Base-by-base conservation (phyloP, 1,140 invertebrate species). In the Oryctes rhinoceros region DNA sequence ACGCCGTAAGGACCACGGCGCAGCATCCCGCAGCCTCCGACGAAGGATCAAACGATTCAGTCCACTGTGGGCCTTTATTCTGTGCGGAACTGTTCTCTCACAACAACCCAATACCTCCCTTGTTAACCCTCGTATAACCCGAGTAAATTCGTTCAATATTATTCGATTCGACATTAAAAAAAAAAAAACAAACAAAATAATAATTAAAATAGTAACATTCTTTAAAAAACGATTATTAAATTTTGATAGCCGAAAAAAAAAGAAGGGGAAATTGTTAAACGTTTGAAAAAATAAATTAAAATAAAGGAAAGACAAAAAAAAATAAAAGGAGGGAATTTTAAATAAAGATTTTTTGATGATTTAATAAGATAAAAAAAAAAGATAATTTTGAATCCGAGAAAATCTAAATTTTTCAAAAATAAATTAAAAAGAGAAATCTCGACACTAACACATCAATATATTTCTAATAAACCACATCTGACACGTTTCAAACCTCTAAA, bases 21-120 rank as follows among this genome's bases (percentile, higher is more conserved):
- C 74, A 76, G 74, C 74, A 76, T 76, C 74, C 30, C 15, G n/a
- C 49, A 53, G n/a, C 49, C 39, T 62, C 53, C 13, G 65, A 1
- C 13, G 65, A 35, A 18, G 30, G 20, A 30, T 67, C 65, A 76
- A 47, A 4, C 74, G 35, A n/a, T 37, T 76, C 74, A 76, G 74
- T 76, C 74, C 74, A 76, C 74, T 76, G 13, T 76, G 74, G 74
- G 74, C 74, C 74, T 76, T 76, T n/a, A 44, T 76, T 76, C 74
- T 76, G 74, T 76, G 74, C 74, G 74, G 74, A 76, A 20, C 74
- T 76, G 65, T 48, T 76, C 11, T 44, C 18, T 76, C 74, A 35
- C 74, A 48, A 76, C 9, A 44, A 76, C 74, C 74, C 74, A 76
- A 35, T 24, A 76, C 74, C 74, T 76, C 74, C 74, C 74, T 67